Base-by-base conservation (phyloP, 2,113 vertebrate species). In the Chlorocebus sabaeus region DNA sequence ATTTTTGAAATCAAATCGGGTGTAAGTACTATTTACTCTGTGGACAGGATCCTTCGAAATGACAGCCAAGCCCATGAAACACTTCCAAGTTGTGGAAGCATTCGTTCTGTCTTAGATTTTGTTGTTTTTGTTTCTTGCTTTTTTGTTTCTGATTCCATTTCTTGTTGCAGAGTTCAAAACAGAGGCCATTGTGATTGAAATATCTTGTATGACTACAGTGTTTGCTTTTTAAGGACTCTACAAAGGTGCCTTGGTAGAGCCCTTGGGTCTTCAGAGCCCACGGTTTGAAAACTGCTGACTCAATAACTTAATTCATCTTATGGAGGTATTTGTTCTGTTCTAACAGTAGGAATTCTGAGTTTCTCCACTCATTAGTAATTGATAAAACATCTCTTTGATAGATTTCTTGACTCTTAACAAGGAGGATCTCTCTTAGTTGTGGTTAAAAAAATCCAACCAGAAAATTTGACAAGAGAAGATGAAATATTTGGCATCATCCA, bases 361-460 rank as follows among this genome's bases (percentile, higher is more conserved):
- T 30, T 50, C 25, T 90, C 30, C 16, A 88, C 7, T 45, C 25
- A 32, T 40, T 79, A 57, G 67, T 40, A 75, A 14, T 59, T 73
- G 67, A 70, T 64, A 70, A 90, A 32, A 30, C 27, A 72, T 48
- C 52, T 89, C 73, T 93, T 93, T 22, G 64, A 38, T 43, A 75
- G n/a, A 48, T 76, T 75, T 91, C 48, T 75, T 87, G 6, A 92
- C 75, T 83, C 30, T 68, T 43, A 79, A 48, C 16, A 93, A 79
- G 67, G 8, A 80, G 45, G 80, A 48, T 59, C 27, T 90, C 89
- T 94, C 27, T 90, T 72, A 90, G 48, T 75, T 5, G 22, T 67
- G 38, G 22, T 94, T 92, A 92, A 95, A 95, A 80, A 96, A 92
- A 75, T 70, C 35, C 30, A 79, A 55, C 32, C 18, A 84, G 50